Conservation (phyloP, 2,888 invertebrate species). For the Tanytarsus gracilentus region DNA sequence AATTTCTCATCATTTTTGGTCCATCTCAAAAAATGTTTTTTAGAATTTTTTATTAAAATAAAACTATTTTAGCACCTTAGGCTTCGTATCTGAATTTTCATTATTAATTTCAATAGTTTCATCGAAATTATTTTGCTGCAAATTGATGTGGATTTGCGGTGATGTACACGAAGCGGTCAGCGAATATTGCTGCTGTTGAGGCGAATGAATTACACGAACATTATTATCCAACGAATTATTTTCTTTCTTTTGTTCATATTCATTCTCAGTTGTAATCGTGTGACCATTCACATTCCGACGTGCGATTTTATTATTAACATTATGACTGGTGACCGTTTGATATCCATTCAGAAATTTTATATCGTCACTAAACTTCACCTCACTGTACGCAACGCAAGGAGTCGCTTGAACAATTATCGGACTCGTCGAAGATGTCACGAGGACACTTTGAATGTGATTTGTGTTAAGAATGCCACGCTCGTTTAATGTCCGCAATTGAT, state of each 20-base stretch:
- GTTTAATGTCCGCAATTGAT: slow-evolving; percentile 53
- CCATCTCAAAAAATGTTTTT: no score
- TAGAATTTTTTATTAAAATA: no score
- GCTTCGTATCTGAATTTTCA: not conserved
- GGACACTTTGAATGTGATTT: slow-evolving; percentile 26
- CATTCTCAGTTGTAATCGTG: not conserved
- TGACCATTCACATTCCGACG: no score
- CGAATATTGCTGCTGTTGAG: not conserved
- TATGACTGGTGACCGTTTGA: not conserved
- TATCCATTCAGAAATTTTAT: not conserved
- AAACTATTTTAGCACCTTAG: no score
- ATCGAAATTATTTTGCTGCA: not conserved
- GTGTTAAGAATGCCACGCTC: slow-evolving; percentile 44
- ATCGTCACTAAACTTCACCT: slow-evolving; percentile 13
- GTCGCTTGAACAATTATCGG: slow-evolving; percentile 9
- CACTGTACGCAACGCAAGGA: slow-evolving; percentile 18
- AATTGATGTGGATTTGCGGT: no score
- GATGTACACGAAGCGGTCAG: slow-evolving; percentile 5
- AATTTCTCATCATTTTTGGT: no score
- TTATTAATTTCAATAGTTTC: slow-evolving; percentile 19
- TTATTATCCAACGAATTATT: slow-evolving; percentile 2
- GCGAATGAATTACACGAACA: slow-evolving; percentile 14
- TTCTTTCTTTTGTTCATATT: slow-evolving; percentile 20
- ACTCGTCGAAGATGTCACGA: slow-evolving; percentile 1
- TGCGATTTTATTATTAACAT: slow-evolving; percentile 3